phyloP scores from a whole-genome alignment of 2,113 vertebrate species.

The Nematolebias whitei region DNA sequence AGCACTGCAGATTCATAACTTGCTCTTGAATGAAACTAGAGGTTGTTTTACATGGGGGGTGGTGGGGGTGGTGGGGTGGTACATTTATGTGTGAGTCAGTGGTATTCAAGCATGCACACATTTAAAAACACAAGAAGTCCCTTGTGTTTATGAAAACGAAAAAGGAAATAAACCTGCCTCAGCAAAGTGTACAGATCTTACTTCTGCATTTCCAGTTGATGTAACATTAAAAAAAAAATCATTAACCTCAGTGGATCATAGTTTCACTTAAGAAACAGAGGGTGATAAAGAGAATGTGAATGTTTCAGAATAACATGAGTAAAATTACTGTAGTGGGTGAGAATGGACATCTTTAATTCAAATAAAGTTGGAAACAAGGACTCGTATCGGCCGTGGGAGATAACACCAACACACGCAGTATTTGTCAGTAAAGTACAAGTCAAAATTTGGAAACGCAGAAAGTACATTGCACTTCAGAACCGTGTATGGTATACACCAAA shows the following conservation, averaged over 20 bases:
- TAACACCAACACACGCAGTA: not conserved
- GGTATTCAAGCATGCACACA: not conserved
- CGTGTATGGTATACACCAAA: not conserved
- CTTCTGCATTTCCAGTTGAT: constrained; percentile 29
- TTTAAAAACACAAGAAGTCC: not conserved
- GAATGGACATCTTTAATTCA: not conserved
- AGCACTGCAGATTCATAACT: no score
- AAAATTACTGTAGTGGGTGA: not conserved
- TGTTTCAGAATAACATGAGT: not conserved
- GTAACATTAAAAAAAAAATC: not conserved
- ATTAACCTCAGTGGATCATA: constrained; percentile 15
- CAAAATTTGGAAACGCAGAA: not conserved
- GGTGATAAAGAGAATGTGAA: fast-evolving
- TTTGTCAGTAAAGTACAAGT: not conserved
- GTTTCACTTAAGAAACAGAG: constrained; percentile 11
- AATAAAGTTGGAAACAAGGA: not conserved
- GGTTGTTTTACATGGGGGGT: not conserved
- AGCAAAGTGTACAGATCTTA: not conserved
- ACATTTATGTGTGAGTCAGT: constrained; percentile 1
- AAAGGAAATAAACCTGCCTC: not conserved
- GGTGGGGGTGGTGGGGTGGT: no score
- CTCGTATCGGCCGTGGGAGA: not conserved
- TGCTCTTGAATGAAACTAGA: not conserved
- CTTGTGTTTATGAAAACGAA: not conserved
- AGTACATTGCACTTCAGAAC: not conserved